Evolutionary conservation across 2,113 vertebrate species (phyloP), one percentile per base, ranked within the genome.

Genomic region (Phoenicopterus ruber): DNA sequence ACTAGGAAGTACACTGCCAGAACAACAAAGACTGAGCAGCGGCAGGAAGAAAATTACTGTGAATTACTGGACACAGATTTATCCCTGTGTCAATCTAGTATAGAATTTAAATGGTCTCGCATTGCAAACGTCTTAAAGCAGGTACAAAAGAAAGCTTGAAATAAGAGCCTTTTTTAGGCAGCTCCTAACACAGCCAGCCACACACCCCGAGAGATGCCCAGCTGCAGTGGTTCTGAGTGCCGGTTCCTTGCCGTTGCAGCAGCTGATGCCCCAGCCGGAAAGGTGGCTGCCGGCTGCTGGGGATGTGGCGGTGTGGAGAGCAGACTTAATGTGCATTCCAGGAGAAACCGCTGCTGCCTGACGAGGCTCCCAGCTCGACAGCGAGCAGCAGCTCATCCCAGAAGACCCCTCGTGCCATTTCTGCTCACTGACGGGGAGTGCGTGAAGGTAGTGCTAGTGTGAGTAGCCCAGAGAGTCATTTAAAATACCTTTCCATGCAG

Each of bases 181-280:
- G 13, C 13, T 57, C 29, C 40, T 47, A 34, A 5, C n/a, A 81
- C 24, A 8, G 8, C 28, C 52, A 67, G 4, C 4, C 18, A 17
- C 34, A 36, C 2, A 17, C 4, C 4, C 20, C 15, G 28, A 49
- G 19, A 2, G 9, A 0, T 2, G 26, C n/a, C 34, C 24, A n/a
- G 1, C 2, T 44, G 34, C n/a, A n/a, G 0, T n/a, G 44, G 32
- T 25, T 76, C 29, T 13, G 7, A 47, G 7, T 15, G 46, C 4
- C 24, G 4, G 22, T 47, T 62, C 74, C 82, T 42, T 78, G n/a
- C 20, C 1, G 0, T 10, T 61, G 11, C 13, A 7, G 36, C 57
- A 17, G 40, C 25, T 21, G n/a, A 10, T 31, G 36, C 32, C 11
- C 19, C 4, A 55, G n/a, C 34, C 61, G 61, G 61, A 25, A 61